These are phyloP conservation scores for Morpho deidamia DNA, from an alignment of 2,888 invertebrate genomes.

Conservation along the genomic window DNA sequence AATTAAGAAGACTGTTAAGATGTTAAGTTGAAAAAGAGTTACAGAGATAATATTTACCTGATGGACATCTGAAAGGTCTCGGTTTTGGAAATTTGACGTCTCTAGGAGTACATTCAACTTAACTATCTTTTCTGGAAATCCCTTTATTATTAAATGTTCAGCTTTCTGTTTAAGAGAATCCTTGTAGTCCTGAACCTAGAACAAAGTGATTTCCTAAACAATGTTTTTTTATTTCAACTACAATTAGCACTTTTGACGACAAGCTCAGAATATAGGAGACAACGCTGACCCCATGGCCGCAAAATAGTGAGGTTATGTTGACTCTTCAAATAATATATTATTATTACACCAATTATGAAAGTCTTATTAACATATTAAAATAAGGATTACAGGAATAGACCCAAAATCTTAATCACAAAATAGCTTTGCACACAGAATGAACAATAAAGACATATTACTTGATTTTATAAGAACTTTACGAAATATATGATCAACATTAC, in stretches of 20 bases:
- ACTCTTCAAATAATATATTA: constrained; percentile 20
- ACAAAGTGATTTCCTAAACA: constrained; percentile 19
- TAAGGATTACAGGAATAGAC: background rate
- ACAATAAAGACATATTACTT: constrained; percentile 10
- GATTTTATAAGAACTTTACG: constrained; percentile 10
- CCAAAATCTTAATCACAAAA: background rate
- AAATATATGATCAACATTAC: constrained; percentile 39
- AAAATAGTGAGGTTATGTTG: constrained; percentile 34
- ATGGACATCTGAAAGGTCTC: constrained; percentile 87
- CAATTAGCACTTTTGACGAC: background rate
- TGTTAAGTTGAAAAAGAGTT: too few relatives aligned
- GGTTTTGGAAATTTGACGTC: constrained; percentile 88
- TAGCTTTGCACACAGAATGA: constrained; percentile 9
- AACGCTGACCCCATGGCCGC: constrained; percentile 29
- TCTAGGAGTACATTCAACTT: constrained; percentile 92
- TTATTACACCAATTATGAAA: background rate
- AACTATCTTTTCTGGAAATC: constrained; percentile 96
- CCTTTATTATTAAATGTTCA: constrained; percentile 91
- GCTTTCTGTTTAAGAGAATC: constrained; percentile 92
- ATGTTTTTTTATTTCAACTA: constrained; percentile 4
- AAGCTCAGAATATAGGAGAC: background rate
- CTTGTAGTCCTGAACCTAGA: constrained; percentile 93
- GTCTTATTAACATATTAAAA: background rate
- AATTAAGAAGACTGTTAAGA: background rate
- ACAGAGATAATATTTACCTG: constrained; percentile 60